Percentiles rank a stretch among this genome's conserved stretches.
These are phyloP conservation scores for Mastigias papua DNA, from an alignment of 30 jellyfish, hydroid and myxozoan genomes.

Conservation along the genomic window DNA sequence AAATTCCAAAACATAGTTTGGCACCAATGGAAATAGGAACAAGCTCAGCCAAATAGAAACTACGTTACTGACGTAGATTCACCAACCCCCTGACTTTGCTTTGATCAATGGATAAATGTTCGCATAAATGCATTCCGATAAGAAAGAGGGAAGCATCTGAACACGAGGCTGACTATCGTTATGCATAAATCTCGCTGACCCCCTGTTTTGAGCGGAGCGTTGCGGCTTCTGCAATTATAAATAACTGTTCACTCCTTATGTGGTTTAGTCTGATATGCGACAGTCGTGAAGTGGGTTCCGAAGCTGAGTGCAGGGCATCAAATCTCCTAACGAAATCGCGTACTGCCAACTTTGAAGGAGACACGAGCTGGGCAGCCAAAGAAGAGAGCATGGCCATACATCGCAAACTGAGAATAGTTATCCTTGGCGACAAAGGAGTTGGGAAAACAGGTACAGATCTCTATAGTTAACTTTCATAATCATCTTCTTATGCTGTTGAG, in stretches of 20 bases:
- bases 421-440: conserved; percentile 88
- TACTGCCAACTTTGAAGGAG: background rate
- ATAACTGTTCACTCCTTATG: conserved; percentile 1
- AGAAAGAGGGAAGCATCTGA: background rate
- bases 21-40: background rate
- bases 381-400: conserved; percentile 54
- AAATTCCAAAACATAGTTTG: background rate
- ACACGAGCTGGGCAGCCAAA: background rate
- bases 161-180: conserved; percentile 7
- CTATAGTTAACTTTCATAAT: background rate
- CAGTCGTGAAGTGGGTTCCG: background rate
- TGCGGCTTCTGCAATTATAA: conserved; percentile 22
- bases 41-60: background rate
- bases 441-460: conserved; percentile 86
- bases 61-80: background rate
- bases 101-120: too few species aligned
- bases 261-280: background rate
- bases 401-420: conserved; percentile 71
- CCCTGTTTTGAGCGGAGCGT: conserved; percentile 12
- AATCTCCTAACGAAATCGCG: background rate
- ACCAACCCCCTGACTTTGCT: background rate
- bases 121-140: background rate
- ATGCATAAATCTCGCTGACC: conserved; percentile 10
- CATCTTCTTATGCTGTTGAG: background rate
- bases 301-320: background rate